Evolutionary conservation across 2,797 vertebrate species (phyloP).

Genomic region (Malacoctenus gilli): DNA sequence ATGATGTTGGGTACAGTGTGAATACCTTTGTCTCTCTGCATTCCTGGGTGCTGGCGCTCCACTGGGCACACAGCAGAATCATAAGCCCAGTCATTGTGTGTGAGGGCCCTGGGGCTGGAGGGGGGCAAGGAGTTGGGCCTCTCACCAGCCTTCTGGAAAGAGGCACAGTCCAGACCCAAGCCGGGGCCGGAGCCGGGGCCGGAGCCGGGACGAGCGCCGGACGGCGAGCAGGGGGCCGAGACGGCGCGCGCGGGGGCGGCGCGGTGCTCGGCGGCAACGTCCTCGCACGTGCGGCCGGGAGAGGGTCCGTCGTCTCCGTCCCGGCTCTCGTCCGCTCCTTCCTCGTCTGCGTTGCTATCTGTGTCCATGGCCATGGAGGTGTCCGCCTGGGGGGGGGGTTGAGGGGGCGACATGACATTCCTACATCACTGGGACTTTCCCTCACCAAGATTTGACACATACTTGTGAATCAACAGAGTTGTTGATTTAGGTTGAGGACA

Average conservation of each 20-base stretch:
- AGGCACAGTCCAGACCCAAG: slow-evolving; percentile 56
- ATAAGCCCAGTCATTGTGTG: slow-evolving; percentile 78
- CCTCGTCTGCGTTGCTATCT: slow-evolving; percentile 82
- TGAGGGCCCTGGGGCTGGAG: slow-evolving; percentile 75
- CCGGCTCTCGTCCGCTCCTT: slow-evolving; percentile 76
- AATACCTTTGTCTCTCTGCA: slow-evolving; percentile 79
- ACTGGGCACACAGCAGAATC: slow-evolving; percentile 69
- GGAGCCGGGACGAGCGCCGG: slow-evolving; percentile 59
- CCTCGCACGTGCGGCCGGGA: slow-evolving; percentile 43
- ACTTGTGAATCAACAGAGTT: neutral
- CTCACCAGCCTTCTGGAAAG: slow-evolving; percentile 70
- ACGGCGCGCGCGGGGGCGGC: slow-evolving; percentile 45
- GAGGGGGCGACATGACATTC: neutral
- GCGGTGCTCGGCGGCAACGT: slow-evolving; percentile 36
- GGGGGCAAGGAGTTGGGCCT: slow-evolving; percentile 81
- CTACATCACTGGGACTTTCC: too few relatives aligned
- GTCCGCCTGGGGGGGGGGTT: slow-evolving; percentile 77
- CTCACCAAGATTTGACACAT: too few relatives aligned
- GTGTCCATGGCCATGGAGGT: slow-evolving; percentile 79
- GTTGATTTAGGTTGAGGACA: too few relatives aligned
- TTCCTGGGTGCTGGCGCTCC: slow-evolving; percentile 74
- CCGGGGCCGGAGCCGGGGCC: slow-evolving; percentile 56
- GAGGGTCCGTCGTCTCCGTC: slow-evolving; percentile 71
- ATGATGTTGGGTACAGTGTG: slow-evolving; percentile 33
- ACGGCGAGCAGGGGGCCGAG: slow-evolving; percentile 78